Base-by-base conservation (phyloP, 2,888 invertebrate species). In the Scaptomyza cyrtandrae region DNA sequence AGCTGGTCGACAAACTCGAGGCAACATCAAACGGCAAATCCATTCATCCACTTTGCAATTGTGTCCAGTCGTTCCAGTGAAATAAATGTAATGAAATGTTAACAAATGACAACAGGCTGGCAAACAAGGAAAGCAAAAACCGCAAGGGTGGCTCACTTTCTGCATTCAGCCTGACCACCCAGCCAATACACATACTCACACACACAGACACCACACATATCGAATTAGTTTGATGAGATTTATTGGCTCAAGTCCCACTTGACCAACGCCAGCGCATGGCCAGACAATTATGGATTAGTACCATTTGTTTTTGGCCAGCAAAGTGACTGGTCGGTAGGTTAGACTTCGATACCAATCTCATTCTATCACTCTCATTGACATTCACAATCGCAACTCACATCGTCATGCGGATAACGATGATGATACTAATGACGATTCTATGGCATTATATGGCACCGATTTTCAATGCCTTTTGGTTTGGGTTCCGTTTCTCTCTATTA, bases 261-360 rank as follows among this genome's bases (percentile, higher is more conserved):
- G 83, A 80, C 86, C 86, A 80, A 75, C 80, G 71, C 63, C 76
- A 61, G 49, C 55, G 60, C 57, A 59, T 78, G 85, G 48, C 69
- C 67, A 85, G 89, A 89, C 87, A 90, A 89, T 90, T 89, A 90
- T 88, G 87, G 89, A 90, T 90, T 90, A 90, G 89, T 80, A 75
- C 82, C 86, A 90, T 90, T 90, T 90, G 87, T 86, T 84, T 83
- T 77, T 69, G 67, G 66, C 61, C 57, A 52, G 65, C 65, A 41
- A 70, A 71, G 65, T 69, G 58, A 68, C 52, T 71, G 59, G 9
- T 41, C 16, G 16, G 56, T 43, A 55, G 48, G 53, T 45, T 55
- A 41, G 62, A 56, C 55, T 64, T 60, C 72, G 80, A 69, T 78
- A 64, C 66, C 59, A 24, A 16, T 62, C 57, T 49, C 62, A 71